Evolutionary conservation across 2,888 invertebrate genomes (phyloP), one percentile per base, ranked within the genome.

Genomic region (Drosophila kuntzei): DNA sequence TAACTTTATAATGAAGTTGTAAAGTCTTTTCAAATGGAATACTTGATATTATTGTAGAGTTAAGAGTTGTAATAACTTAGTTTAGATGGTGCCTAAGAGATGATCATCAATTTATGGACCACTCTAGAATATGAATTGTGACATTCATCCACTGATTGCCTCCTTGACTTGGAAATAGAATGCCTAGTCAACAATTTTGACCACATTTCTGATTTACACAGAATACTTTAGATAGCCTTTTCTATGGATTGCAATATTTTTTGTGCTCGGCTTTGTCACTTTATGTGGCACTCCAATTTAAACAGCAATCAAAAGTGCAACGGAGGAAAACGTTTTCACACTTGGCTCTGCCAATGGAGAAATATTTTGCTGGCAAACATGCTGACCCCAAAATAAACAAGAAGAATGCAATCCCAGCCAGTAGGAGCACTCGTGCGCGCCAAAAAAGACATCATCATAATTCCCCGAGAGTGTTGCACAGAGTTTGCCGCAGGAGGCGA

Each of bases 361-460:
- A 78, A 75, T 83, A 86, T 79, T 83, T 74, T 66, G 76, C 74
- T 85, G 82, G 78, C 80, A 86, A 87, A 82, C 79, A 80, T 78
- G 89, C 79, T 89, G 87, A 88, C 89, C 86, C 77, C 71, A 83
- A 79, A 77, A 83, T 79, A 89, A 88, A 85, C 83, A 87, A 72
- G 69, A 72, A 29, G 61, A 71, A 71, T 72, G 68, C 72, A 72
- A 72, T 71, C 44, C 60, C 60, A 68, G 53, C 39, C 68, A 60
- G 64, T 62, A 50, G 71, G 55, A 68, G 82, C 82, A 80, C 64
- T 86, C 80, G 85, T 85, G 84, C 79, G 79, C 64, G 75, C 55
- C 71, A 70, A 72, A 61, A 71, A 72, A 79, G 80, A 79, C 76
- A 72, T 85, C 87, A 80, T 87, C 82, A 86, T 86, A 85, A 87